A percentile compares a stretch with the other conserved stretches of the same genome.
phyloP scores from a whole-genome alignment of 2,113 vertebrate genomes.

The Macrotis lagotis region DNA sequence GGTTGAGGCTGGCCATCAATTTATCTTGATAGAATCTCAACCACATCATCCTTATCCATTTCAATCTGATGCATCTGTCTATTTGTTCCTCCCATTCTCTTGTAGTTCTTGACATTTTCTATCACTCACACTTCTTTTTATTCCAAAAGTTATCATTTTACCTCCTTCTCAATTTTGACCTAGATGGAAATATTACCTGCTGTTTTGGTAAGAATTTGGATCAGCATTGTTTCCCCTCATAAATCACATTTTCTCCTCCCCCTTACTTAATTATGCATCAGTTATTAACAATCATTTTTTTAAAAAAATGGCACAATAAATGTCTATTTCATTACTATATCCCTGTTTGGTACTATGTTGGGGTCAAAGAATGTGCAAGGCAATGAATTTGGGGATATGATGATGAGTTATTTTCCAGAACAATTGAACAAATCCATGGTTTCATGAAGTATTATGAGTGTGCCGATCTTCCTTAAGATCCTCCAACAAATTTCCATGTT shows the following conservation, averaged over 20 bases:
- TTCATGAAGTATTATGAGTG: neutral
- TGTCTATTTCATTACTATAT: neutral
- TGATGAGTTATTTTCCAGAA: neutral
- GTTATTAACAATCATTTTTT: neutral
- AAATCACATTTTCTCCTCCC: neutral
- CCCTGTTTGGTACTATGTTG: neutral
- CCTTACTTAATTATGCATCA: neutral
- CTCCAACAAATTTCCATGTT: neutral
- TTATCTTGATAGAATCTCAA: neutral
- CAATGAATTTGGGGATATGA: neutral
- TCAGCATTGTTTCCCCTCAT: neutral
- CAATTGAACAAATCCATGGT: neutral
- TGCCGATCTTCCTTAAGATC: neutral
- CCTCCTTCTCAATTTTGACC: neutral
- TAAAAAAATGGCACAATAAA: neutral
- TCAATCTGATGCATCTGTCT: neutral
- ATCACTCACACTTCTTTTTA: neutral
- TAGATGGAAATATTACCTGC: neutral
- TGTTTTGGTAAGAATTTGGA: neutral
- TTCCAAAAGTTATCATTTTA: neutral
- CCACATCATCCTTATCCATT: neutral
- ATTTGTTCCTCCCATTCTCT: neutral
- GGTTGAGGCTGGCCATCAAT: neutral
- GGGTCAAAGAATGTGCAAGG: neutral
- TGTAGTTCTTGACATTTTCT: neutral